A percentile compares a stretch with the other conserved stretches of the same genome.
These are phyloP conservation scores for Malachius bipustulatus DNA, from an alignment of 2,888 invertebrate genomes.

Conservation along the genomic window DNA sequence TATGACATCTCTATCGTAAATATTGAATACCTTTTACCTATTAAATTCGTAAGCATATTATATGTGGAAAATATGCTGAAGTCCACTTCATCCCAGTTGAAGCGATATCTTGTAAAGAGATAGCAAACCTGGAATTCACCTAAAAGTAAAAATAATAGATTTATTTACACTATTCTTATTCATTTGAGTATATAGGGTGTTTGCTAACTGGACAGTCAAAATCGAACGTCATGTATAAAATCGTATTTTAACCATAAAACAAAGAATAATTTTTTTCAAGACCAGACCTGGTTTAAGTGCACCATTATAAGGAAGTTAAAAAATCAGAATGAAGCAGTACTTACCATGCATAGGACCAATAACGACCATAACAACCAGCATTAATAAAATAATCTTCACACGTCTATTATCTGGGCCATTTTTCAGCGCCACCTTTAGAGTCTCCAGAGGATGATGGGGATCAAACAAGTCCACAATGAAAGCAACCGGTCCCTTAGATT, in stretches of 20 bases:
- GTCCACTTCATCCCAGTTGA: conserved; percentile 82
- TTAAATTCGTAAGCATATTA: conserved; percentile 67
- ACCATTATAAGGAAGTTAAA: background rate
- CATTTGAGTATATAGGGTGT: too few species aligned
- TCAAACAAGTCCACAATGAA: conserved; percentile 64
- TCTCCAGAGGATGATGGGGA: conserved; percentile 61
- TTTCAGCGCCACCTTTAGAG: conserved; percentile 70
- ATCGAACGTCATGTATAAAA: too few species aligned
- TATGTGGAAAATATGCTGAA: conserved; percentile 79
- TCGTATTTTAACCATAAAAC: too few species aligned
- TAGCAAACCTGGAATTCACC: conserved; percentile 81
- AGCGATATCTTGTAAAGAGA: conserved; percentile 69
- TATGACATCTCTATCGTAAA: too few species aligned
- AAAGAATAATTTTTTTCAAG: too few species aligned
- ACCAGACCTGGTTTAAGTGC: background rate
- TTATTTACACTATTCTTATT: too few species aligned
- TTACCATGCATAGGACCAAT: conserved; percentile 78
- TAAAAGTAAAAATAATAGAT: conserved; percentile 39
- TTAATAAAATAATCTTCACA: conserved; percentile 62
- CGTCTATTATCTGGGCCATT: conserved; percentile 61
- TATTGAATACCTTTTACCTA: too few species aligned
- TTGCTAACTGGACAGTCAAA: too few species aligned
- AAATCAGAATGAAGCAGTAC: conserved; percentile 23
- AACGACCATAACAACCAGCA: conserved; percentile 72
- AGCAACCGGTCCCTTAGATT: conserved; percentile 39